Evolutionary conservation across 1,140 invertebrate species (phyloP), one percentile per base, ranked within the genome.

Genomic region (Conus ventricosus): DNA sequence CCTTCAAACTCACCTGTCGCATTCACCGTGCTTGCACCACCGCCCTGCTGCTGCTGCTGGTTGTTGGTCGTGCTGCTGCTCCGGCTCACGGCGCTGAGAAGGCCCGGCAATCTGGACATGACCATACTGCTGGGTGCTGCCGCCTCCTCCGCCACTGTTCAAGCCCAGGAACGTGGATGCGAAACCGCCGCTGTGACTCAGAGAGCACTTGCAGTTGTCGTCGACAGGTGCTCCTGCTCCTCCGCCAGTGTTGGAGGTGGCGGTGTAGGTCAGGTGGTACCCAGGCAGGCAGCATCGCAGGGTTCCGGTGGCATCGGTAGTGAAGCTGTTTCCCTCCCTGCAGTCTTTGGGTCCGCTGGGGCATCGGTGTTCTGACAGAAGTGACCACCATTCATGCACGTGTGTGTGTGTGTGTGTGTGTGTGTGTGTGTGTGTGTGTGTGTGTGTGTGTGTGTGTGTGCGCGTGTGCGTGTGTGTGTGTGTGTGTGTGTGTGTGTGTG

Each of bases 191-290:
- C 39, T 54, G 39, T 67, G 25, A 5, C 20, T 17, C 13, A 20
- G 67, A 13, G 63, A 75, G 84, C 84, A 85, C 84, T 63, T 85
- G 84, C 84, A 85, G 54, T 75, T 23, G 63, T 85, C 84, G 4
- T 75, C 39, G 2, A 76, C 39, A 39, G 39, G 39, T 39, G 39
- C 39, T 39, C 39, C 39, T 39, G 39, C 39, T 17, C n/a, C 11
- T 0, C 84, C 84, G 67, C 75, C 75, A 67, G 75, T 51, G 67
- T 17, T 25, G 63, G 25, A 53, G 63, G 51, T 76, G 84, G 10
- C 20, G 84, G 75, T 23, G 27, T 17, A 51, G 84, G 53, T 85
- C 10, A 85, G 6, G 67, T n/a, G 63, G 27, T 75, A 85, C 51
- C 84, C 81, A 7, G 81, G 81, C 81, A 83, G 8, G 81, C 81